phyloP scores from a whole-genome alignment of 2,888 invertebrate genomes.

The Leucoma salicis region DNA sequence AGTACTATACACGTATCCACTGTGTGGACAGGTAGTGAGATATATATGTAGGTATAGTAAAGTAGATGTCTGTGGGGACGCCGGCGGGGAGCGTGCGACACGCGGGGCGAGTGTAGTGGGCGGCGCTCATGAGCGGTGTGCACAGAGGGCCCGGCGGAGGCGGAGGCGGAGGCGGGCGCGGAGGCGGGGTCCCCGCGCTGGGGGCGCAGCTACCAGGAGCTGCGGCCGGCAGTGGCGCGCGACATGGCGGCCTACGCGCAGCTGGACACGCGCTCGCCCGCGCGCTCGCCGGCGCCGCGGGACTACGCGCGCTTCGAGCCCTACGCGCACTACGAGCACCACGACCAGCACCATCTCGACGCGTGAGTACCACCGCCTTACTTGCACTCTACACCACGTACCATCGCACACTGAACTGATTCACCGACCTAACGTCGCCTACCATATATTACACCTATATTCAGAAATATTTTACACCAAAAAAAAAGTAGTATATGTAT shows the following conservation, averaged over 20 bases:
- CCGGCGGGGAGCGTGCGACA: not conserved
- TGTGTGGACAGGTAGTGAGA: no score
- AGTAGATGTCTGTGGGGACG: not conserved
- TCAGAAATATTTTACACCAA: no score
- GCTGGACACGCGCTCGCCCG: constrained; percentile 59
- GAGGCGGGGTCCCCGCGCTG: constrained; percentile 59
- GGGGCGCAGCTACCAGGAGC: constrained; percentile 78
- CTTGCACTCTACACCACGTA: no score
- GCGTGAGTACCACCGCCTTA: constrained; percentile 51
- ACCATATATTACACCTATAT: no score
- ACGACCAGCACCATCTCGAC: constrained; percentile 61
- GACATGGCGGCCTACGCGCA: constrained; percentile 72
- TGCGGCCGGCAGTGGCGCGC: constrained; percentile 65
- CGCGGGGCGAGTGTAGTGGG: not conserved
- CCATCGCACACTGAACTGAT: no score
- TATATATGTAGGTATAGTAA: no score
- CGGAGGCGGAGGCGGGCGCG: constrained; percentile 59
- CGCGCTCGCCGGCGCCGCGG: constrained; percentile 55
- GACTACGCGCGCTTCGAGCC: constrained; percentile 68
- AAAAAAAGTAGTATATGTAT: no score
- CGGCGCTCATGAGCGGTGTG: constrained; percentile 33
- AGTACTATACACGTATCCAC: no score
- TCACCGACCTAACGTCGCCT: no score
- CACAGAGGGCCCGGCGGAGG: constrained; percentile 67
- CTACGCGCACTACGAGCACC: constrained; percentile 49